Evolutionary conservation across 2,113 vertebrate species (phyloP).

Genomic region (Oryzias woworae): DNA sequence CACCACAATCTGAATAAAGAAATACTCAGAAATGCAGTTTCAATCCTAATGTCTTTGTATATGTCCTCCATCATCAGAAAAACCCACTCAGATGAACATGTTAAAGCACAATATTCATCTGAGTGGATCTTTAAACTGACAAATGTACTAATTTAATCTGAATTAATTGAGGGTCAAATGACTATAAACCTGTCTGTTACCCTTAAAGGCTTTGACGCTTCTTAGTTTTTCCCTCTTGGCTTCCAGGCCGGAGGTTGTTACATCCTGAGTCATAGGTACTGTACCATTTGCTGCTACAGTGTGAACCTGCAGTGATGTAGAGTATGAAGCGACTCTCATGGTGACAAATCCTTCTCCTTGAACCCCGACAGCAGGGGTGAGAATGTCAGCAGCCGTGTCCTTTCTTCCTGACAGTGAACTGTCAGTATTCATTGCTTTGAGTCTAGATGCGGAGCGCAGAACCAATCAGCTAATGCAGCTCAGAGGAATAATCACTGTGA

Average conservation of each 20-base stretch:
- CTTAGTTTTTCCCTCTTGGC: slow-evolving; percentile 2
- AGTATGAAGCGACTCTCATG: slow-evolving; percentile 41
- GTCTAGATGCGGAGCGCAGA: slow-evolving; percentile 31
- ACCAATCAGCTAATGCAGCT: slow-evolving; percentile 66
- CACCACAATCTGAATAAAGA: too few relatives aligned
- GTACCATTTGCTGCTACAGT: slow-evolving; percentile 21
- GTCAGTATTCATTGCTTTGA: slow-evolving; percentile 45
- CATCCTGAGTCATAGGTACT: slow-evolving; percentile 7
- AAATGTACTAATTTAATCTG: not conserved
- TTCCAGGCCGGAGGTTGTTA: not conserved
- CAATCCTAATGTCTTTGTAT: too few relatives aligned
- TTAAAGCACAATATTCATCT: too few relatives aligned
- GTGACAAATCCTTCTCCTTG: slow-evolving; percentile 56
- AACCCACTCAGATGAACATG: too few relatives aligned
- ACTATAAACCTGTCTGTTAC: not conserved
- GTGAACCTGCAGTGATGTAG: slow-evolving; percentile 42
- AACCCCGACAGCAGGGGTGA: slow-evolving; percentile 55
- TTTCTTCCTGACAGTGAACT: slow-evolving; percentile 46
- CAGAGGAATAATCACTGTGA: slow-evolving; percentile 39
- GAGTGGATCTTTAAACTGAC: too few relatives aligned
- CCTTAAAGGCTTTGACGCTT: not conserved
- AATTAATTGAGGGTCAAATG: not conserved
- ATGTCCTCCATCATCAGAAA: too few relatives aligned
- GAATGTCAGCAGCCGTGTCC: slow-evolving; percentile 37
- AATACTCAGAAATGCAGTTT: too few relatives aligned